Conservation (phyloP, 2,888 invertebrate genomes). For the Calephelis perditalis region DNA sequence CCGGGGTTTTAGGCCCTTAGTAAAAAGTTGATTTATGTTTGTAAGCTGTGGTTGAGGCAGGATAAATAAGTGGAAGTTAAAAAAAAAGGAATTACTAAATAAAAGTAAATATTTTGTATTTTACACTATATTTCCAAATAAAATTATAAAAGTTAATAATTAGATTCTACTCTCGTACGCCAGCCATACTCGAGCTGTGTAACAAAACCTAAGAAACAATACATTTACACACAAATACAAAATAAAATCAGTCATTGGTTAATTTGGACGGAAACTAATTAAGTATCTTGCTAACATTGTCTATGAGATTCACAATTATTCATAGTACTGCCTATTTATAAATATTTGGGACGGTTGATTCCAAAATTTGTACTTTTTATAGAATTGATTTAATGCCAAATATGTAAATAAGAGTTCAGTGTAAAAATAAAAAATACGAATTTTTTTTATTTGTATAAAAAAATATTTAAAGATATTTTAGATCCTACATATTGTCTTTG, state of each 20-base stretch:
- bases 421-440: constrained; percentile 14
- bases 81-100: background rate
- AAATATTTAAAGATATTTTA: constrained; percentile 22
- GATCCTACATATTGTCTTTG: constrained; percentile 39
- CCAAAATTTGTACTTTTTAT: constrained; percentile 39
- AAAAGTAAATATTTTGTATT: background rate
- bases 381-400: background rate
- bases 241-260: constrained; percentile 68
- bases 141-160: constrained; percentile 54
- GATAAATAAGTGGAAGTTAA: too few species aligned
- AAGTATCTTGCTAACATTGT: constrained; percentile 58
- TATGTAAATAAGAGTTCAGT: background rate
- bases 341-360: constrained; percentile 47
- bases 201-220: constrained; percentile 48
- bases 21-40: too few species aligned
- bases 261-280: constrained; percentile 75
- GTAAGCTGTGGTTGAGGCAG: too few species aligned
- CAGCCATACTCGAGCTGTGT: constrained; percentile 45
- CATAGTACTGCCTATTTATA: constrained; percentile 28
- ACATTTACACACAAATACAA: constrained; percentile 42
- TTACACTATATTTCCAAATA: constrained; percentile 38
- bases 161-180: constrained; percentile 45
- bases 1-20: too few species aligned
- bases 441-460: constrained; percentile 22
- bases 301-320: constrained; percentile 46